Percentiles rank a stretch among this genome's conserved stretches.
Evolutionary conservation across 2,888 invertebrate genomes (phyloP).

Genomic region (Tyria jacobaeae): DNA sequence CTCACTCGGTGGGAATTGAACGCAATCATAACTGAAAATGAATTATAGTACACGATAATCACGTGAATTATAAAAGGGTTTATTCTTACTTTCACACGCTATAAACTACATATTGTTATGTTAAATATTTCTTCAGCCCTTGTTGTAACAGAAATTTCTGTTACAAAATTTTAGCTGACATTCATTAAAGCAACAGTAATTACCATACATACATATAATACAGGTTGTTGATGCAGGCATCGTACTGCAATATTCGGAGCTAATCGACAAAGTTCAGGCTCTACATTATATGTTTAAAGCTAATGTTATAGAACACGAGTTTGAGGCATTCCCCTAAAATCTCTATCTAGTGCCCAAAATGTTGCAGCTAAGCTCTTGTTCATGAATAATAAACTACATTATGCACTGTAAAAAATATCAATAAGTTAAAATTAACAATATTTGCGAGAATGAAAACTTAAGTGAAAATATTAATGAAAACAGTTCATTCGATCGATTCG

Average conservation of each 20-base stretch:
- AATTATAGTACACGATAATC: constrained; percentile 76
- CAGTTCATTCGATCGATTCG: too few relatives aligned
- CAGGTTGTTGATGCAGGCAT: constrained; percentile 40
- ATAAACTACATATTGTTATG: constrained; percentile 67
- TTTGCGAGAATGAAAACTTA: too few relatives aligned
- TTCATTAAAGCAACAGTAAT: constrained; percentile 46
- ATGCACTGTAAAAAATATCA: not conserved
- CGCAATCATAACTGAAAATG: constrained; percentile 78
- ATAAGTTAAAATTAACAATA: not conserved
- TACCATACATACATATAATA: constrained; percentile 35
- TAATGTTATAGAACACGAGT: constrained; percentile 26
- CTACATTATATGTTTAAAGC: constrained; percentile 34
- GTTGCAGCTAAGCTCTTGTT: not conserved
- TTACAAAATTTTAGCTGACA: constrained; percentile 38
- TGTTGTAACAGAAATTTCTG: constrained; percentile 44
- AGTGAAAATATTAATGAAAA: too few relatives aligned
- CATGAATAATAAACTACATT: not conserved
- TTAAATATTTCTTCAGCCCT: constrained; percentile 53
- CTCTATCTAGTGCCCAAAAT: constrained; percentile 12
- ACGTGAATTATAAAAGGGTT: constrained; percentile 72
- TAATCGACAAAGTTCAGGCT: constrained; percentile 54
- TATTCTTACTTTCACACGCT: constrained; percentile 79
- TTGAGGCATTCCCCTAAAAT: constrained; percentile 26
- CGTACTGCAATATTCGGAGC: constrained; percentile 50
- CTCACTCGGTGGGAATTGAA: constrained; percentile 79